Conservation (phyloP, 2,888 invertebrate genomes). For the Chironomus tentans region DNA sequence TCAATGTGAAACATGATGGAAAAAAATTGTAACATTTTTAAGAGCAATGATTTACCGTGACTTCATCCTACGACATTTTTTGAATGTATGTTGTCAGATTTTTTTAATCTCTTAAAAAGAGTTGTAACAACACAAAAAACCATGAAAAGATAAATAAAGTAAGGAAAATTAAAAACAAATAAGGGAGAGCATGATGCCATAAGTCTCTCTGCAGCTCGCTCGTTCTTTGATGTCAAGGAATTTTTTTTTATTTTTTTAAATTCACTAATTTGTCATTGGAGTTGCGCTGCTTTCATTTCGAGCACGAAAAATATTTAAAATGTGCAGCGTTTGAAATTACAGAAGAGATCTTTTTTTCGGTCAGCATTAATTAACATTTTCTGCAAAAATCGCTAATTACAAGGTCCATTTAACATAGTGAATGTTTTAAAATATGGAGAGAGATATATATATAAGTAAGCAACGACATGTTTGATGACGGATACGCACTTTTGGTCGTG, state of each 20-base stretch:
- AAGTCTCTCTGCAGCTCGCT: not conserved
- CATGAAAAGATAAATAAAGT: too few relatives aligned
- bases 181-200: not conserved
- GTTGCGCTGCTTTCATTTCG: not conserved
- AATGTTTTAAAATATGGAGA: too few relatives aligned
- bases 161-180: not conserved
- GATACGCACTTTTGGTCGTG: too few relatives aligned
- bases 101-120: not conserved
- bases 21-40: not conserved
- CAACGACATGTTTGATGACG: too few relatives aligned
- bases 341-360: not conserved
- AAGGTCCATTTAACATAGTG: not conserved
- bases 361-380: too few relatives aligned
- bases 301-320: not conserved
- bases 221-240: constrained; percentile 20
- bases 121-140: not conserved
- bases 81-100: not conserved
- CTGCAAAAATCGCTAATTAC: not conserved
- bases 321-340: not conserved
- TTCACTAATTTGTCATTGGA: constrained; percentile 22
- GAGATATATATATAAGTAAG: too few relatives aligned
- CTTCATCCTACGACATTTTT: not conserved
- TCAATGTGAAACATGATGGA: not conserved
- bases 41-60: not conserved
- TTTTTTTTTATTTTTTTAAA: not conserved